Conservation (phyloP, 2,797 vertebrate genomes). For the Eupleurogrammus muticus region DNA sequence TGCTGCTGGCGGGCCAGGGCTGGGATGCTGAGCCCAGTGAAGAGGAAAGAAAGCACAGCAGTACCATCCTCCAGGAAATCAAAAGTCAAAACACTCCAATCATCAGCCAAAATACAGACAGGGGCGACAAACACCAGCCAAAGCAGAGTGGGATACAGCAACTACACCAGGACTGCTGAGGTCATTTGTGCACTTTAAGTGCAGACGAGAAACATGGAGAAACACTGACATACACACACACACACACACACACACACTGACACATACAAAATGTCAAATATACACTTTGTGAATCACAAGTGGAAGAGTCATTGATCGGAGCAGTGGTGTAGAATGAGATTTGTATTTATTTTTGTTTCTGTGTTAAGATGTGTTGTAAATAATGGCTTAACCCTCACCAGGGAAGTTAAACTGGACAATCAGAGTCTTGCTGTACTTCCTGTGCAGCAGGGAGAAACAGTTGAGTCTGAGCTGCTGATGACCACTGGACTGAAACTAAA, state of each 20-base stretch:
- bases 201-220: constrained; percentile 18
- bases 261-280: constrained; percentile 50
- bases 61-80: constrained; percentile 63
- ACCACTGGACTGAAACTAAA: constrained; percentile 54
- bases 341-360: constrained; percentile 88
- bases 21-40: constrained; percentile 65
- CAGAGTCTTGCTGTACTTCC: constrained; percentile 48
- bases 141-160: constrained; percentile 60
- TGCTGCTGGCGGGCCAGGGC: constrained; percentile 82
- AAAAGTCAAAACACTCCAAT: constrained; percentile 62
- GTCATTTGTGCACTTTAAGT: constrained; percentile 35
- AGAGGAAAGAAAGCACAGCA: constrained; percentile 59
- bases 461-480: constrained; percentile 40
- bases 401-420: constrained; percentile 74
- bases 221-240: constrained; percentile 29
- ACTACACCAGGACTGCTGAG: constrained; percentile 74
- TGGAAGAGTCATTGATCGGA: constrained; percentile 53
- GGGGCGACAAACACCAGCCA: constrained; percentile 45
- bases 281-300: constrained; percentile 56
- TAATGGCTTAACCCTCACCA: constrained; percentile 62
- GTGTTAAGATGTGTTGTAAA: constrained; percentile 78
- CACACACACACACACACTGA: constrained; percentile 31
- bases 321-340: constrained; percentile 74
- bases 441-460: constrained; percentile 43
- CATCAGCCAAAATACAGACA: constrained; percentile 59